Evolutionary conservation across 2,888 invertebrate species (phyloP), one percentile per base, ranked within the genome.

Genomic region (Heliconius cydno): DNA sequence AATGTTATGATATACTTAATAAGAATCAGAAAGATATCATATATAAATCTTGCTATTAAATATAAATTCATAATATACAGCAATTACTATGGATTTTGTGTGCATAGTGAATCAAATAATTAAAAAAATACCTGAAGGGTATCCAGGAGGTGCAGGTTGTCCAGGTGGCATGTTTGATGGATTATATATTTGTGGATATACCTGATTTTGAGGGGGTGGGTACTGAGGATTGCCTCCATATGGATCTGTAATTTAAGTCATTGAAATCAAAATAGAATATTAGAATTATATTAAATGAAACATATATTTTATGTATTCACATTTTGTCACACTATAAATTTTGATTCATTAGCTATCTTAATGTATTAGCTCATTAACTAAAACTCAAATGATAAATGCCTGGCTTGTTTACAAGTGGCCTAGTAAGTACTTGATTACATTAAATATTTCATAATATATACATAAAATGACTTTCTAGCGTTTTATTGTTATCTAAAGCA

Each of bases 181-280:
- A 77, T 90, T 90, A 80, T 90, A 90, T 46, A 92, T 84, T 76
- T 92, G 90, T 9, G 93, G 93, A 83, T 93, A 93, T 5, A 92
- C 90, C 74, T 88, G 90, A 60, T 90, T 89, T 80, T 90, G 91
- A 2, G 90, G 89, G 46, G 91, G 91, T 1, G 92, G 93, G 82
- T 92, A 91, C 63, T 93, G 92, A 6, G 88, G 87, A 77, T 88
- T 88, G 72, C 88, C 86, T 71, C 88, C 90, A 82, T 91, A 90
- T 3, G 92, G 92, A 88, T 90, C 93, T 94, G 88, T 82, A 91
- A 91, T 76, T 38, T 15, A 19, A 57, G 22, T 1, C 13, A 57
- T 52, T 13, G 9, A 73, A 9, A 41, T 30, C 30, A n/a, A n/a
- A 57, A n/a, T 22, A 52, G 13, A 13, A 22, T 28, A 28, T n/a